These are phyloP conservation scores for Apis cerana DNA, from an alignment of 1,140 invertebrate species.

Conservation along the genomic window DNA sequence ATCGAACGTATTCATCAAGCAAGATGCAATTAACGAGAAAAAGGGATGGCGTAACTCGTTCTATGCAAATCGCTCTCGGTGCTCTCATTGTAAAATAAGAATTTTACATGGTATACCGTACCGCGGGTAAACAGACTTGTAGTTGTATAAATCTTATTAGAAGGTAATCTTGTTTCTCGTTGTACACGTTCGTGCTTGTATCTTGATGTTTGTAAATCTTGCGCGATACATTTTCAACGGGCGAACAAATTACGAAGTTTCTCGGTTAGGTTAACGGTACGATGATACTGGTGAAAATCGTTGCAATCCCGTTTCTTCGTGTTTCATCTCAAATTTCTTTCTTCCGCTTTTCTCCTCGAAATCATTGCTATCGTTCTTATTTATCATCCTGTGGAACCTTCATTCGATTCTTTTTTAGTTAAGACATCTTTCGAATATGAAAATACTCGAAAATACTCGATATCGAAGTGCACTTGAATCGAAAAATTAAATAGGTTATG, in stretches of 20 bases:
- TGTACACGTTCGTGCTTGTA: constrained; percentile 27
- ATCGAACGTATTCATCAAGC: background rate
- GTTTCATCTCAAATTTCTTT: background rate
- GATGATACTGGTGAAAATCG: background rate
- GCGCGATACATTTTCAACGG: constrained; percentile 32
- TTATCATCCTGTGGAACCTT: background rate
- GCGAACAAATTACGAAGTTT: constrained; percentile 42
- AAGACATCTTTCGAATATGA: background rate
- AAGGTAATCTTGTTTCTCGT: constrained; percentile 34
- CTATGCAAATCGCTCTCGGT: background rate
- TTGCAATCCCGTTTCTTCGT: constrained; percentile 2
- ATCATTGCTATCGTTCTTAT: background rate
- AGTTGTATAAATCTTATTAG: constrained; percentile 44
- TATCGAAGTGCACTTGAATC: too few relatives aligned
- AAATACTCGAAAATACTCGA: too few relatives aligned
- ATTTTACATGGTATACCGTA: background rate
- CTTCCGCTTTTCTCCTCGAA: background rate
- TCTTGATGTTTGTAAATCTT: constrained; percentile 11
- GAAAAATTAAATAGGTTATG: too few relatives aligned
- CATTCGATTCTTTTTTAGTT: background rate
- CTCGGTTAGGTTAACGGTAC: constrained; percentile 17
- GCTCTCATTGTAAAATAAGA: background rate
- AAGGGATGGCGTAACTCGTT: background rate
- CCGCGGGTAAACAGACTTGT: background rate
- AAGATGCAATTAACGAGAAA: background rate